Conservation (phyloP, 1,140 invertebrate species). For the Neodiprion virginianus region DNA sequence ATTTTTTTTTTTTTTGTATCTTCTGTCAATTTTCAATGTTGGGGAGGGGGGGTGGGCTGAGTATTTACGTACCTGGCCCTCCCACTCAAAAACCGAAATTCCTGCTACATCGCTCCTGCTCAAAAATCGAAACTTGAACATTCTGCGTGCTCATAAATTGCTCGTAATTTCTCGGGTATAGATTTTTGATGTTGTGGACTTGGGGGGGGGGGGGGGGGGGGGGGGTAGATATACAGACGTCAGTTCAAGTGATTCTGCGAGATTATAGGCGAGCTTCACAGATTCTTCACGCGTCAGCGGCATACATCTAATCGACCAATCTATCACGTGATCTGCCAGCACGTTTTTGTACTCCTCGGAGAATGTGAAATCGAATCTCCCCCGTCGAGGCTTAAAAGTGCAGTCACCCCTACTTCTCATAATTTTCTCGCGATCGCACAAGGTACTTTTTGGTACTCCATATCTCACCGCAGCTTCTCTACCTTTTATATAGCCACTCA, state of each 20-base stretch:
- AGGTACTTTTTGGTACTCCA: constrained; percentile 21
- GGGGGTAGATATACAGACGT: no score
- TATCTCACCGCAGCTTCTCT: constrained; percentile 21
- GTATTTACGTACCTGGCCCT: no score
- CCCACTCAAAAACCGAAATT: no score
- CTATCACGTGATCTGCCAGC: constrained; percentile 23
- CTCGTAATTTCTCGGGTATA: no score
- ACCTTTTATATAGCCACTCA: constrained; percentile 14
- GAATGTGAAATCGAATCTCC: constrained; percentile 23
- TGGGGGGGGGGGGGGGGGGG: no score
- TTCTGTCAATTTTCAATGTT: no score
- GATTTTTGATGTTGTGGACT: no score
- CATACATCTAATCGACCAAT: constrained; percentile 24
- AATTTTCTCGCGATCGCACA: constrained; percentile 19
- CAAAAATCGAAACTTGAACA: no score
- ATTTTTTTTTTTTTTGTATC: no score
- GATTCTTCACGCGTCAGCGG: constrained; percentile 26
- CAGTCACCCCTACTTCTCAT: constrained; percentile 22
- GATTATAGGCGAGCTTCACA: constrained; percentile 27
- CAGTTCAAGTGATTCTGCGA: background rate
- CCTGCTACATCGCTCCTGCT: no score
- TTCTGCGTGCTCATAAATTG: no score
- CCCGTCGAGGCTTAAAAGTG: constrained; percentile 18
- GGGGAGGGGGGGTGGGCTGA: no score
- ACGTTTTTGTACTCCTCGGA: constrained; percentile 20